A percentile compares a stretch with the other conserved stretches of the same genome.
Evolutionary conservation across 2,888 invertebrate species (phyloP).

Genomic region (Mythimna lalbum): DNA sequence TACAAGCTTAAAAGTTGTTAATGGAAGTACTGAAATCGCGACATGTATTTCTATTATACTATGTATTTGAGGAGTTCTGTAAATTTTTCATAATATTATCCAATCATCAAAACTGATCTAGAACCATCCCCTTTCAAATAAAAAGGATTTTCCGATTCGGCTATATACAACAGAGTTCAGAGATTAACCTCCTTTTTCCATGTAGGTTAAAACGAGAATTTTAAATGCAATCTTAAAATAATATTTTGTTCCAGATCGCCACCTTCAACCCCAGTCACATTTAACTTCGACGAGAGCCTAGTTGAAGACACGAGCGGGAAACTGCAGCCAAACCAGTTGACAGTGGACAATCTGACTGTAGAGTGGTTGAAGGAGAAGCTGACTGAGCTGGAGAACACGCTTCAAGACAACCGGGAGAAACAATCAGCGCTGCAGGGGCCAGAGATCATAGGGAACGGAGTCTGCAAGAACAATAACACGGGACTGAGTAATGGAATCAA

Average conservation of each 20-base stretch:
- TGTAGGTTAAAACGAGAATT: too few relatives aligned
- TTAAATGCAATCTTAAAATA: neutral
- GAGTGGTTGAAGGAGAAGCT: slow-evolving; percentile 96
- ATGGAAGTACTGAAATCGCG: too few relatives aligned
- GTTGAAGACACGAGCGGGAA: slow-evolving; percentile 97
- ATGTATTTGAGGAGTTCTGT: too few relatives aligned
- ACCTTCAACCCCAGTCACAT: slow-evolving; percentile 94
- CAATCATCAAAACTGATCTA: too few relatives aligned
- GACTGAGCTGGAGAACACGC: slow-evolving; percentile 94
- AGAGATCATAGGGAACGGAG: slow-evolving; percentile 88
- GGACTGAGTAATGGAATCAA: slow-evolving; percentile 90
- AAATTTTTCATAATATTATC: too few relatives aligned
- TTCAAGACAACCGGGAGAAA: slow-evolving; percentile 95
- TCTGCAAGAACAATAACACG: slow-evolving; percentile 87
- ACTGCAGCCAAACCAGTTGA: slow-evolving; percentile 96
- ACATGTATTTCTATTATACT: too few relatives aligned
- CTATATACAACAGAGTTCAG: too few relatives aligned
- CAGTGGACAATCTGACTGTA: slow-evolving; percentile 97
- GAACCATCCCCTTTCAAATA: too few relatives aligned
- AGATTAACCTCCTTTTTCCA: too few relatives aligned
- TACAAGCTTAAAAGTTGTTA: too few relatives aligned
- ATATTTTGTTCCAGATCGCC: slow-evolving; percentile 92
- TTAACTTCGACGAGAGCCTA: slow-evolving; percentile 96
- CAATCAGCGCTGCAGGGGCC: slow-evolving; percentile 91
- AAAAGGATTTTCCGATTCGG: too few relatives aligned